Conservation (phyloP, 2,797 vertebrate genomes). For the Notamacropus eugenii region DNA sequence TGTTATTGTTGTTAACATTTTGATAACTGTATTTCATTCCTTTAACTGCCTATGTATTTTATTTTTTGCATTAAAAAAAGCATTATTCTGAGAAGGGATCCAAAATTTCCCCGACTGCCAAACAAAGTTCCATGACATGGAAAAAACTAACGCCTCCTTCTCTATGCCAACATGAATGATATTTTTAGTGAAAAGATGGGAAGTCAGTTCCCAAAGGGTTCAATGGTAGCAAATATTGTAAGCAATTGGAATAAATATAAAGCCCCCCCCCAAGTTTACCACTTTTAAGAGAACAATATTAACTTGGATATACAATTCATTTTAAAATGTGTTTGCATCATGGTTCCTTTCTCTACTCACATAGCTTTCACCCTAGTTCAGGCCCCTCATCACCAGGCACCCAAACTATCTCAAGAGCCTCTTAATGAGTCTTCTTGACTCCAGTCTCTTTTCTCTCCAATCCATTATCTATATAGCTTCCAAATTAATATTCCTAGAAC, state of each 20-base stretch:
- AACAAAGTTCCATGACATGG: not conserved
- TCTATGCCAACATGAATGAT: not conserved
- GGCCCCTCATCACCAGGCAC: not conserved
- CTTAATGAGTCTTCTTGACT: not conserved
- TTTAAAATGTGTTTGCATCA: not conserved
- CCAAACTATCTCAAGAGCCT: not conserved
- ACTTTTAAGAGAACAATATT: not conserved
- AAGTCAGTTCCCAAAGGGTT: not conserved
- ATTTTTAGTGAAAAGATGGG: not conserved
- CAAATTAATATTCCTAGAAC: not conserved
- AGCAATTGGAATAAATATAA: not conserved
- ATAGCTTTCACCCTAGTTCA: not conserved
- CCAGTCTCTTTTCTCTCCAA: not conserved
- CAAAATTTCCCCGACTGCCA: not conserved
- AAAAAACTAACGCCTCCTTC: not conserved
- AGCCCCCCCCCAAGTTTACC: not conserved
- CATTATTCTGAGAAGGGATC: not conserved
- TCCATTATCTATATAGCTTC: not conserved
- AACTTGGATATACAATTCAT: not conserved
- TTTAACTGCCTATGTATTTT: not conserved
- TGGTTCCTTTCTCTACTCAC: not conserved
- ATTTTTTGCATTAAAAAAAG: not conserved
- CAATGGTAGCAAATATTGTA: not conserved
- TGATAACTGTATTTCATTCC: not conserved
- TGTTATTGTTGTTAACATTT: not conserved